Conservation (phyloP, 2,888 invertebrate genomes). For the Sepiola atlantica region DNA sequence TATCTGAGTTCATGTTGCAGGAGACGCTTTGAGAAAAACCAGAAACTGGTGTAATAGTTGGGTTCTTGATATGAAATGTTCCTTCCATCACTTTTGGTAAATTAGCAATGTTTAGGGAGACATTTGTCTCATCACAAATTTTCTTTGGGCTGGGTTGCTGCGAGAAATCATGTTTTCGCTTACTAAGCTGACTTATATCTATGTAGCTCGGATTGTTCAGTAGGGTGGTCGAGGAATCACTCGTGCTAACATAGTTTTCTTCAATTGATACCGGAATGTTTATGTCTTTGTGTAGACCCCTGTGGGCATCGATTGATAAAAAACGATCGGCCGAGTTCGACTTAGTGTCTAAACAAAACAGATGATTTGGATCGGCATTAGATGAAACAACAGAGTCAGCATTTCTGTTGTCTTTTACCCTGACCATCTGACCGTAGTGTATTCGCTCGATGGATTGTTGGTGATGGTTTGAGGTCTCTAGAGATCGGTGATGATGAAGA, state of each 20-base stretch:
- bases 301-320: conserved; percentile 33
- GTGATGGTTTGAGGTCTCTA: conserved; percentile 39
- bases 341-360: conserved; percentile 32
- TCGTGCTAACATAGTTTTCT: neutral
- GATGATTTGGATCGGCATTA: conserved; percentile 38
- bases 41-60: conserved; percentile 34
- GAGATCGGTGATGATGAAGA: conserved; percentile 40
- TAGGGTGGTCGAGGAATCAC: conserved; percentile 24
- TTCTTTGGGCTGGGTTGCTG: conserved; percentile 39
- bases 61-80: conserved; percentile 42
- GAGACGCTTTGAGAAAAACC: conserved; percentile 40
- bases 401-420: conserved; percentile 39
- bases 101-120: conserved; percentile 39
- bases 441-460: conserved; percentile 40
- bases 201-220: conserved; percentile 35
- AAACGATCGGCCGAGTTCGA: neutral
- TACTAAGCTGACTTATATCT: conserved; percentile 37
- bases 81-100: conserved; percentile 46
- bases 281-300: conserved; percentile 42
- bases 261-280: conserved; percentile 43
- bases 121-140: conserved; percentile 44
- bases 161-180: conserved; percentile 16
- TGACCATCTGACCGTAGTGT: conserved; percentile 37
- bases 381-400: conserved; percentile 22
- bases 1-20: conserved; percentile 42